phyloP scores from a whole-genome alignment of 2,888 invertebrate genomes.

The Dryocosmus kuriphilus region DNA sequence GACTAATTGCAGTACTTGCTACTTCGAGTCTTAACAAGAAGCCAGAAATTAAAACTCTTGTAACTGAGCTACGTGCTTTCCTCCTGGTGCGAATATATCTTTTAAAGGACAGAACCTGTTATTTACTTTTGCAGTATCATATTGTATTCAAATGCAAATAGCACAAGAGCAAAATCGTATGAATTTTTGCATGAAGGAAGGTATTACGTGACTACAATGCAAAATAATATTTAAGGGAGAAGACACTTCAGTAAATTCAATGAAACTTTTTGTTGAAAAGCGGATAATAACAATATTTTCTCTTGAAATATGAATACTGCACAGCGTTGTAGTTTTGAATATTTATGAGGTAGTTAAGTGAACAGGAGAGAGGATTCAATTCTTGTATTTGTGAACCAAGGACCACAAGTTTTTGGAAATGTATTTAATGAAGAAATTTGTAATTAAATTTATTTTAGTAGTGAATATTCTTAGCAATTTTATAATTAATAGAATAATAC shows the following conservation, averaged over 20 bases:
- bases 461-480: no score
- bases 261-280: not conserved
- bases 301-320: not conserved
- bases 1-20: conserved; percentile 1
- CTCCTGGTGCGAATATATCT: not conserved
- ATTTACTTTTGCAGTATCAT: not conserved
- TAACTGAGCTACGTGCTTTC: not conserved
- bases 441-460: no score
- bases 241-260: not conserved
- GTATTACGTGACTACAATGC: not conserved
- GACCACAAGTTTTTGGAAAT: no score
- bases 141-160: not conserved
- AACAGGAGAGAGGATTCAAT: not conserved
- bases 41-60: conserved; percentile 1
- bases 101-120: not conserved
- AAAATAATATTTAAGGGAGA: not conserved
- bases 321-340: not conserved
- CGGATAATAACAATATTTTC: not conserved
- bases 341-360: not conserved
- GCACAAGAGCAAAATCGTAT: not conserved
- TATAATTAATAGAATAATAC: no score
- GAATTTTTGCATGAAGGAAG: not conserved
- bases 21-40: not conserved
- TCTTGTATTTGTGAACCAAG: not conserved
- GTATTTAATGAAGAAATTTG: no score